Evolutionary conservation across 2,888 invertebrate species (phyloP), one percentile per base, ranked within the genome.

Genomic region (Ypsolopha sequella): DNA sequence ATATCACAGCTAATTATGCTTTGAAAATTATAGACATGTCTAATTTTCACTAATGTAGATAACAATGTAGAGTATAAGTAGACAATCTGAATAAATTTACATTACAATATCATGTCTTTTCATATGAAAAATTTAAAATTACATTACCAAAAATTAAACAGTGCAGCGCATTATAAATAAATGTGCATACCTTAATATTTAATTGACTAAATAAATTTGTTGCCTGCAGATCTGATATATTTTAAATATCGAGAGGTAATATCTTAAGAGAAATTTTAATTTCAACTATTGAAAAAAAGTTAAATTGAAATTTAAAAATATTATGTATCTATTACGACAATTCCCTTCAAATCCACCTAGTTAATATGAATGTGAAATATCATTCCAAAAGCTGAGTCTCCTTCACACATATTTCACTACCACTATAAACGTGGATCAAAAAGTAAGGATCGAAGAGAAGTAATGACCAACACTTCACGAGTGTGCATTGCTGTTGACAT

Each of bases 181-280:
- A 87, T 82, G 87, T 87, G 87, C 87, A 87, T 84, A 81, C 76
- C 87, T 87, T 87, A 87, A 76, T 70, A 85, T 85, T 86, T 87
- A 87, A 87, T 87, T 87, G 87, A 87, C 87, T 87, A 87, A 86
- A 87, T 80, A 87, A 87, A 87, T 86, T 86, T 87, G 87, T 87
- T 84, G 87, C 87, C 86, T 84, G 87, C 87, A 87, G 87, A 87
- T 85, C 85, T 86, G 85, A 84, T 74, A 80, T 79, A 80, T 74
- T 80, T 81, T 82, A 86, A 86, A 86, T 86, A 86, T 86, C 85
- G 81, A 86, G 84, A 85, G 82, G 81, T 85, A 85, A 86, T 85
- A 84, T 85, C 85, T 84, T 85, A 84, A 84, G 84, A 84, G 81
- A 85, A 85, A 81, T 77, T 80, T 86, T 78, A 82, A 81, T 76